Evolutionary conservation across 1,140 invertebrate species (phyloP), one percentile per base, ranked within the genome.

Genomic region (Diachasmimorpha longicaudata): DNA sequence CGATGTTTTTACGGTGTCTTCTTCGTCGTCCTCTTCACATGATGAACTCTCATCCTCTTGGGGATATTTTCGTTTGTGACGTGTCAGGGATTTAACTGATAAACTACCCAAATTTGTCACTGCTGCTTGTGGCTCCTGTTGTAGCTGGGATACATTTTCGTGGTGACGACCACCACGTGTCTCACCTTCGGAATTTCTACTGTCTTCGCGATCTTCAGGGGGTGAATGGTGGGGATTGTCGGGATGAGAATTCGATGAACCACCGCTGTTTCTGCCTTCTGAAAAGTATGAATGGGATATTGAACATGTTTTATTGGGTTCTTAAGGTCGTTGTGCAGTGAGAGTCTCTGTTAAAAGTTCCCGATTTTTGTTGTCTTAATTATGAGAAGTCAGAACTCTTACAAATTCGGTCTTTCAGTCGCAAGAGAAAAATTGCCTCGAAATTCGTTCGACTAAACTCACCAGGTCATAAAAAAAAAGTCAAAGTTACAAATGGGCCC

Each of bases 251-350:
- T 91, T 91, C 13, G 91, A 79, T n/a, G 90, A 85, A 11, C 90
- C 90, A 75, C 91, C 91, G 79, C 89, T 91, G 77, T 87, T 91
- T 79, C 90, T 85, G 72, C 91, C 91, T 85, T 91, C 91, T 91
- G 80, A 68, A 68, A 68, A 14, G n/a, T n/a, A 68, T 13, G 23
- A 0, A 37, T n/a, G n/a, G n/a, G n/a, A n/a, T n/a, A n/a, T n/a
- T n/a, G n/a, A n/a, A n/a, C n/a, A n/a, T n/a, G n/a, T n/a, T n/a
- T n/a, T n/a, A n/a, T n/a, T n/a, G n/a, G n/a, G n/a, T n/a, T n/a
- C n/a, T n/a, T n/a, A n/a, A n/a, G n/a, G n/a, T n/a, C n/a, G n/a
- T n/a, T n/a, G n/a, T n/a, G n/a, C n/a, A n/a, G n/a, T n/a, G n/a
- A n/a, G n/a, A n/a, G n/a, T n/a, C n/a, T n/a, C n/a, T n/a, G n/a